phyloP scores from a whole-genome alignment of 2,113 vertebrate genomes.

The Lasiurus borealis region DNA sequence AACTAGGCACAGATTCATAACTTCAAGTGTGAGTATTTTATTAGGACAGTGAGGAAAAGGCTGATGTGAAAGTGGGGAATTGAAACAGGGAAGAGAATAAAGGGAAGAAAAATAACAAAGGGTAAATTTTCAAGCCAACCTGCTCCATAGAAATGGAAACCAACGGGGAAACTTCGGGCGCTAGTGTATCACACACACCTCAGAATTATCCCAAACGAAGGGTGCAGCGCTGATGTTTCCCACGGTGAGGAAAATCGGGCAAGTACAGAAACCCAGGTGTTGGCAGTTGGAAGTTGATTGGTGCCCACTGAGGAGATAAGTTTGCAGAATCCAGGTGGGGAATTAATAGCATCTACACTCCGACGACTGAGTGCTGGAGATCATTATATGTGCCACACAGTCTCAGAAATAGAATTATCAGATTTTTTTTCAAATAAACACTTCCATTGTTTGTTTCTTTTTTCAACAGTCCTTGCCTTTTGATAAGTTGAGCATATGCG shows the following conservation, averaged over 20 bases:
- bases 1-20: slow-evolving; percentile 12
- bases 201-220: not conserved
- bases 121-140: not conserved
- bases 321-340: no score
- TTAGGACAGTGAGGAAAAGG: not conserved
- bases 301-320: not conserved
- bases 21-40: not conserved
- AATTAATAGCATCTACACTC: not conserved
- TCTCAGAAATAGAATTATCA: not conserved
- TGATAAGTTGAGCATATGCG: not conserved
- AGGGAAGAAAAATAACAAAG: not conserved
- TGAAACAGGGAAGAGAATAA: not conserved
- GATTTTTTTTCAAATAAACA: not conserved
- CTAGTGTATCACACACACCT: not conserved
- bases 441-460: not conserved
- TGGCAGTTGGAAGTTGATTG: not conserved
- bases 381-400: not conserved
- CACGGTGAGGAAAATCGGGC: not conserved
- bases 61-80: not conserved
- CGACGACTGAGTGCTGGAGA: not conserved
- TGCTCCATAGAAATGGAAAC: not conserved
- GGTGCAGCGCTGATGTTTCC: not conserved
- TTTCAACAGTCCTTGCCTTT: not conserved
- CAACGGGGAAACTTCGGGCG: not conserved
- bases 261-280: not conserved